Base-by-base conservation (phyloP, 35 echinoderm and acorn worm species). In the Strongylocentrotus purpuratus region DNA sequence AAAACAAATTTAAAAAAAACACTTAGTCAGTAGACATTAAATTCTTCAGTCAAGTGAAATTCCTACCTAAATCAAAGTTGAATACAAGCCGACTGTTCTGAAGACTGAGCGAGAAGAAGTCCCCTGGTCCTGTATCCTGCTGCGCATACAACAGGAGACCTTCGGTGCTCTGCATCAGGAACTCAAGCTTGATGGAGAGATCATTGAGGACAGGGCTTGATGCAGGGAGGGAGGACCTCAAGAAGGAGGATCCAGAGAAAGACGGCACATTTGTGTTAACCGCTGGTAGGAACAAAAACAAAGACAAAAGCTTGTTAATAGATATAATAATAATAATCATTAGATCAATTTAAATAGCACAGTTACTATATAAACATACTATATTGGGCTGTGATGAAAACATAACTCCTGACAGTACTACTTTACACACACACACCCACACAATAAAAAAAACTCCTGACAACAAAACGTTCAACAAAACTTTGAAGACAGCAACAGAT, bases 41-140 rank as follows among this genome's bases (percentile, higher is more conserved):
- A 11, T 55, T 55, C 50, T 55, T 9, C 1, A 55, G 50, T 55
- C 6, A 28, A 78, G 20, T 4, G n/a, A n/a, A 78, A 78, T 28
- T 92, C 98, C 94, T 85, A 99, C 98, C 97, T 9, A 99, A 92
- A 94, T 99, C 95, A 71, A 95, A 99, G 33, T 99, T 97, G 95
- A 97, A 97, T 31, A 95, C 96, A 41, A 99, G 86, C 58, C 92
- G 92, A 71, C 95, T 59, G 25, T 87, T 59, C 22, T 94, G 86
- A 86, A 99, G 31, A 33, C 94, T 95, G 46, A 99, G 95, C 1
- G 97, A 95, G 87, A 99, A 99, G 95, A 96, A 99, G 85, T 99
- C 97, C 18, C 95, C 96, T 96, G 95, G 48, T 46, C 95, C 92
- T 35, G 94, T 94, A 32, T 94, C 86, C 25, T 96, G 95, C n/a